Evolutionary conservation across 2,113 vertebrate genomes (phyloP), one percentile per base, ranked within the genome.

Genomic region (Brevimyrus niger): DNA sequence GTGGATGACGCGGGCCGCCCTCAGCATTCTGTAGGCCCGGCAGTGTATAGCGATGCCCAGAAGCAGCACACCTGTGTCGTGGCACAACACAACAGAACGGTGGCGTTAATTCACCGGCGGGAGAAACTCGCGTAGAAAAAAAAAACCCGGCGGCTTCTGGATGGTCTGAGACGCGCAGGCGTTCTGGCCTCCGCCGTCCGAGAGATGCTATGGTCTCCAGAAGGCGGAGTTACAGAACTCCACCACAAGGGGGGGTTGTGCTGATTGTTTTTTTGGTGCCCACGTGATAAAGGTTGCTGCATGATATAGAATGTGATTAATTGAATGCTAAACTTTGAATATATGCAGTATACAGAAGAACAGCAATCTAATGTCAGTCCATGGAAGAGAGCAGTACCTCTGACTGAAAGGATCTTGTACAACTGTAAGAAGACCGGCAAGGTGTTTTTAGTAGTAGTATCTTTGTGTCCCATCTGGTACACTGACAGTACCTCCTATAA

Each of bases 11-110:
- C 93, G 91, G 92, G 96, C 95, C 11, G 95, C 95, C 88, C 86
- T 93, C 94, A 96, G 94, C 95, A 95, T 95, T 90, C 94, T 92
- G 94, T 95, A 95, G 92, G 91, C 93, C 89, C 95, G 95, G 92
- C 94, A 94, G 93, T 96, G 89, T 92, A 96, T 92, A 93, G 92
- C 94, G 94, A 93, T 96, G 92, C 87, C 94, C 95, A 96, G 93
- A 93, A 96, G 92, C 94, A 96, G 94, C 93, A 88, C 90, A 96
- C 96, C 96, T 96, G 94, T 91, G 91, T 87, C 87, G 89, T 80
- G 44, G 88, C 69, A 88, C 88, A 89, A 89, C 35, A 76, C 65
- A 50, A 89, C 47, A 89, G 58, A 42, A 48, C 21, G 55, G n/a
- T 90, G 31, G 17, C 7, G 38, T 90, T 82, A 80, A 83, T 90